Evolutionary conservation across 2,797 vertebrate species (phyloP), one percentile per base, ranked within the genome.

Genomic region (Scyliorhinus canicula): DNA sequence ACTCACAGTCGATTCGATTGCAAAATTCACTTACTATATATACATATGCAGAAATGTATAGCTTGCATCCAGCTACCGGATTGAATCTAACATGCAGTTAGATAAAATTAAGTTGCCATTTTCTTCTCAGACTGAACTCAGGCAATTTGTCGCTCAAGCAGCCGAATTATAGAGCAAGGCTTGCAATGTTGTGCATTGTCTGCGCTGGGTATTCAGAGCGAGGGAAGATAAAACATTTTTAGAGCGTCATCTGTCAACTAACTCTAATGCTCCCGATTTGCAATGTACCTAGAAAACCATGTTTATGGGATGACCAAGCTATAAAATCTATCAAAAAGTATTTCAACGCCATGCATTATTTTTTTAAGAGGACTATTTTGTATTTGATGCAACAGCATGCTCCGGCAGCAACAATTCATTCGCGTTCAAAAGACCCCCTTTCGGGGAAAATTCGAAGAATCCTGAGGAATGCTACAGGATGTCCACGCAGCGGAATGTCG

Each of bases 361-460:
- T 60, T 93, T 26, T 19, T 69, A 31, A 94, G 93, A 93, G 67
- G 93, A 94, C 28, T 71, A 94, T 55, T 74, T 94, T 52, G 93
- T 69, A 67, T 93, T 93, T 93, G 63, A 93, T 71, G 63, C 91
- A 67, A 90, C 79, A 90, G 26, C 91, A 50, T 65, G 63, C 63
- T 71, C 67, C 67, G 16, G 47, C 6, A 94, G 47, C 50, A 74
- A 94, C 93, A 94, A 35, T 55, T 71, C 28, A 74, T 74, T 65
- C 67, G 35, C 40, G 63, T 69, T 28, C n/a, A 65, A 63, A 40
- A 86, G 63, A 12, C 44, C n/a, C 57, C 88, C 88, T 91, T 40
- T 65, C 19, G 24, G 55, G 31, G 35, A 40, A 40, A 90, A 91
- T 65, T 65, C 4, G 60, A 52, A 86, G 52, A 47, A 26, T 90